Conservation (phyloP, 2,797 vertebrate species). For the Chromis chromis region DNA sequence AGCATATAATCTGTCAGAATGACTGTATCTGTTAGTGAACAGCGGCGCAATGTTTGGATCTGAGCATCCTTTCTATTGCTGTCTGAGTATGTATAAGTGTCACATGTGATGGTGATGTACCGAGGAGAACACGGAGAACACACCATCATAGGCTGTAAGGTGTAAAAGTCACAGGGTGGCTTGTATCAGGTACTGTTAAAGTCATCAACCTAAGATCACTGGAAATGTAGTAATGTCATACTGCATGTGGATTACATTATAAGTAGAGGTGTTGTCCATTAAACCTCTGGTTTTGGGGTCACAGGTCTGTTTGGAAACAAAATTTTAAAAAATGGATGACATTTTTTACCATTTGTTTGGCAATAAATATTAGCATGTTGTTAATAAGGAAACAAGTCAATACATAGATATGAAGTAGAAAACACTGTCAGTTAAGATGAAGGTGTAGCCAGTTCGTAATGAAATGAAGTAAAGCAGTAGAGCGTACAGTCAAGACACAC, state of each 20-base stretch:
- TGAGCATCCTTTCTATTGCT: slow-evolving; percentile 33
- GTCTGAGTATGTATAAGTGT: slow-evolving; percentile 23
- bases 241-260: background rate
- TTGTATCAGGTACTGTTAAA: background rate
- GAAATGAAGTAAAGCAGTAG: too few species aligned
- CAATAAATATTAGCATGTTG: too few species aligned
- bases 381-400: too few species aligned
- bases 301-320: too few species aligned
- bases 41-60: slow-evolving; percentile 35
- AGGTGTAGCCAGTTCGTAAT: too few species aligned
- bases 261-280: background rate
- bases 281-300: background rate
- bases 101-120: slow-evolving; percentile 1
- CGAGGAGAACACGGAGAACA: too few species aligned
- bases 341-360: too few species aligned
- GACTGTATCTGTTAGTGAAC: slow-evolving; percentile 71
- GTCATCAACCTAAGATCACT: background rate
- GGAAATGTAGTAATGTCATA: background rate
- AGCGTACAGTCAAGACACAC: too few species aligned
- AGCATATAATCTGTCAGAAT: slow-evolving; percentile 79
- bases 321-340: too few species aligned
- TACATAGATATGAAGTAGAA: too few species aligned
- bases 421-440: too few species aligned
- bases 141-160: background rate
- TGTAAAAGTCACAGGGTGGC: slow-evolving; percentile 4